Evolutionary conservation across 2,113 vertebrate genomes (phyloP), one percentile per base, ranked within the genome.

Genomic region (Podarcis muralis): DNA sequence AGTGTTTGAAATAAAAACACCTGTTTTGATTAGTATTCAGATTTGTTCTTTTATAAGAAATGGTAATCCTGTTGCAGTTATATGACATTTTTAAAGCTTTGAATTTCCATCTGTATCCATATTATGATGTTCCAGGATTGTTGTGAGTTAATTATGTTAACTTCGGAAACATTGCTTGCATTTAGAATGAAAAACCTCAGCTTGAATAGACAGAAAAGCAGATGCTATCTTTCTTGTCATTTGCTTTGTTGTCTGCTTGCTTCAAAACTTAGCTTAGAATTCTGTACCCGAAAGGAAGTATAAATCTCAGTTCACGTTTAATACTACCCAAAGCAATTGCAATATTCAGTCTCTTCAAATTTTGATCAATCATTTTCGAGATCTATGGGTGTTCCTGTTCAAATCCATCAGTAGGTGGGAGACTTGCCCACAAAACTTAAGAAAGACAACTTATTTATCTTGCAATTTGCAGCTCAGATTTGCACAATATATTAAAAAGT

Each of bases 141-240:
- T 96, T 93, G 87, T 93, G 94, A 97, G 97, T 97, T 97, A 97
- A 98, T 98, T 98, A 97, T 96, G 95, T 97, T 97, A 97, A 97
- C 96, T 97, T 96, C 5, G 93, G 96, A 97, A 97, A 96, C 96
- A 95, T 96, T 96, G 95, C 96, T 95, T 96, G 95, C 95, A 96
- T 97, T 97, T 96, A 97, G 96, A 97, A 96, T 97, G 95, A 97
- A 97, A 97, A 98, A 96, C 96, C 97, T 97, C 95, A 96, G 96
- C 96, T 96, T 96, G 95, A 96, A 96, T 96, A 97, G 92, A 93
- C 96, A 96, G 95, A 95, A 96, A 97, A 97, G 93, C 97, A 98
- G 97, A 97, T 97, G 97, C 95, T 97, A 96, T 97, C 95, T 96
- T 97, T 97, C 96, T 97, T 96, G 96, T 97, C 97, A 96, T 95